Evolutionary conservation across 2,797 vertebrate species (phyloP).

Genomic region (Ceyx erithaca): DNA sequence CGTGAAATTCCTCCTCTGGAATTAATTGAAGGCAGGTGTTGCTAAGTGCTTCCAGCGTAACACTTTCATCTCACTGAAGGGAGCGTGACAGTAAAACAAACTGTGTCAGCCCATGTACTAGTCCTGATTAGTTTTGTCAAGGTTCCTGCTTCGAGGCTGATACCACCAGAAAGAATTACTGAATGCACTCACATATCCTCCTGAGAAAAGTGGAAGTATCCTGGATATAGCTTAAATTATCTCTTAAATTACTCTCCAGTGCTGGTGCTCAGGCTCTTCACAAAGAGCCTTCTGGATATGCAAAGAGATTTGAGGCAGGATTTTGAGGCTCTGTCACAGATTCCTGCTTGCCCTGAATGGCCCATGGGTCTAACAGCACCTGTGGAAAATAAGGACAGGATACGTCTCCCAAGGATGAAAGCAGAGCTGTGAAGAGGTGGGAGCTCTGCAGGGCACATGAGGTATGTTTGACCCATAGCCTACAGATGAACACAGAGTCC

Average conservation of each 20-base stretch:
- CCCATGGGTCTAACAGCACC: background rate
- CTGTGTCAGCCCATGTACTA: conserved; percentile 54
- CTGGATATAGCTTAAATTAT: conserved; percentile 23
- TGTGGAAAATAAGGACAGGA: background rate
- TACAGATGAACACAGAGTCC: accelerated
- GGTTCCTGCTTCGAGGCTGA: conserved; percentile 30
- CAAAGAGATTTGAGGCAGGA: background rate
- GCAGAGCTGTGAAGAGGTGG: accelerated
- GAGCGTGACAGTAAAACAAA: conserved; percentile 51
- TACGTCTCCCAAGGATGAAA: background rate
- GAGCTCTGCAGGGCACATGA: background rate
- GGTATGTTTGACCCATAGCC: background rate
- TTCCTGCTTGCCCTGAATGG: background rate
- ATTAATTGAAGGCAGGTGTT: background rate
- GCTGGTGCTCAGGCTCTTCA: background rate
- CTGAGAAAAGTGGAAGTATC: conserved; percentile 19
- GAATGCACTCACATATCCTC: conserved; percentile 28
- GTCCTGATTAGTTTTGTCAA: conserved; percentile 65
- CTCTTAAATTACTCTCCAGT: background rate
- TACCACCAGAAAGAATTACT: conserved; percentile 8
- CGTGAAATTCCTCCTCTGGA: background rate
- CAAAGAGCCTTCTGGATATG: background rate
- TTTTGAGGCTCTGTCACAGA: background rate
- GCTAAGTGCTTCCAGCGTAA: conserved; percentile 39
- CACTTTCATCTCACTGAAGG: conserved; percentile 19